phyloP scores from a whole-genome alignment of 2,888 invertebrate genomes.

The Maniola hyperantus region DNA sequence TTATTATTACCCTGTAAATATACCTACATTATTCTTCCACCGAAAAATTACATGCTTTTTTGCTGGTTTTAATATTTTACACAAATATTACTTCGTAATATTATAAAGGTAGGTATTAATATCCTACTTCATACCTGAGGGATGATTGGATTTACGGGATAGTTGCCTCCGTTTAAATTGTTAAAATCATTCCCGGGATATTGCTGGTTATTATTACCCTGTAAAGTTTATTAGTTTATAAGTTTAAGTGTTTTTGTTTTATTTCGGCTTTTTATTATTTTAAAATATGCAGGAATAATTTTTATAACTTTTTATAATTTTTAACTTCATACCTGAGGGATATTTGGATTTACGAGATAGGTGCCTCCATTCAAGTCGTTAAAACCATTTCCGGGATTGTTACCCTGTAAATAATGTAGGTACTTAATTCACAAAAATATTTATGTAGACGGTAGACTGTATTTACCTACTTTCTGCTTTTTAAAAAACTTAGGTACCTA shows the following conservation, averaged over 20 bases:
- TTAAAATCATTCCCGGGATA: neutral
- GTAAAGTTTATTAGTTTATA: too few relatives aligned
- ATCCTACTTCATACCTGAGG: neutral
- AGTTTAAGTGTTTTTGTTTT: neutral
- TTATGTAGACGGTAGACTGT: too few relatives aligned
- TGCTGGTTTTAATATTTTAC: too few relatives aligned
- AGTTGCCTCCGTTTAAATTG: neutral
- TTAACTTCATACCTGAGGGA: neutral
- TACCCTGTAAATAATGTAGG: neutral
- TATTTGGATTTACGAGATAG: neutral
- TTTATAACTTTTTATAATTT: neutral
- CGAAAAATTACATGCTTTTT: neutral
- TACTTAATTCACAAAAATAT: neutral
- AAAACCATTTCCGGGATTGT: neutral
- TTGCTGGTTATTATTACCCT: neutral
- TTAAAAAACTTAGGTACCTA: too few relatives aligned
- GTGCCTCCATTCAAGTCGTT: neutral
- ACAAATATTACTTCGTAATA: neutral
- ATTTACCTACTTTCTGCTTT: too few relatives aligned
- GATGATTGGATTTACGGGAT: neutral
- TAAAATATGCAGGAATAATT: too few relatives aligned
- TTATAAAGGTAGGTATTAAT: neutral
- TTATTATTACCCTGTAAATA: neutral
- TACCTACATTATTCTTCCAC: neutral
- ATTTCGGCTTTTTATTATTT: neutral